Conservation (phyloP, 2,888 invertebrate genomes). For the Xanthia togata region DNA sequence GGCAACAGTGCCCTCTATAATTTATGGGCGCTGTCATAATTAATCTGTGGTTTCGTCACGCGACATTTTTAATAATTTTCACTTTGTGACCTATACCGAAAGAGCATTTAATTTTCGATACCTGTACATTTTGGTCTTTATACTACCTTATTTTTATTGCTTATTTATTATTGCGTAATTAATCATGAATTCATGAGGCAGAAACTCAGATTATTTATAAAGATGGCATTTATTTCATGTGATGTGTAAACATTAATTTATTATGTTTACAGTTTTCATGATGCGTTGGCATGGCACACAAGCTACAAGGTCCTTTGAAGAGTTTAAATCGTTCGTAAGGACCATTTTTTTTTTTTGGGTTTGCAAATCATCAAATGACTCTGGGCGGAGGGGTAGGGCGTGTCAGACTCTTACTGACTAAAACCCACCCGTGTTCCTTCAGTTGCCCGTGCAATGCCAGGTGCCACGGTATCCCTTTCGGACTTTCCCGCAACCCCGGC, state of each 20-base stretch:
- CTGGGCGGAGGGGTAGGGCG: too few relatives aligned
- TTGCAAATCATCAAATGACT: too few relatives aligned
- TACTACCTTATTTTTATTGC: not conserved
- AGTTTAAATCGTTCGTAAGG: not conserved
- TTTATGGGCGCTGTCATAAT: slow-evolving; percentile 51
- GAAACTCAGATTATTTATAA: slow-evolving; percentile 2
- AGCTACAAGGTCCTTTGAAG: not conserved
- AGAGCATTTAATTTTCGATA: slow-evolving; percentile 26
- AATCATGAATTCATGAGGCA: slow-evolving; percentile 24
- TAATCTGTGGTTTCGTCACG: slow-evolving; percentile 53
- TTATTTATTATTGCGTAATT: slow-evolving; percentile 37
- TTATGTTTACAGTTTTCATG: not conserved
- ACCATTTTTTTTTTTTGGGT: too few relatives aligned
- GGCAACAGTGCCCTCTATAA: slow-evolving; percentile 49
- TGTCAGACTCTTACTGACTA: too few relatives aligned
- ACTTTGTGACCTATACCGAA: slow-evolving; percentile 48
- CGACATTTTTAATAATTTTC: slow-evolving; percentile 61
- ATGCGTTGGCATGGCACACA: not conserved
- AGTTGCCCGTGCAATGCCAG: too few relatives aligned
- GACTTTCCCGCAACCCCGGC: too few relatives aligned
- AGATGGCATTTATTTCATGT: not conserved
- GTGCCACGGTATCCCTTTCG: too few relatives aligned
- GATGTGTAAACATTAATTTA: not conserved
- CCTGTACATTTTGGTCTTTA: slow-evolving; percentile 25
- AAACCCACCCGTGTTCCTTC: too few relatives aligned